Percentiles rank a stretch among this genome's conserved stretches.
These are phyloP conservation scores for Anodontia alba DNA, from an alignment of 2,888 invertebrate species.

Conservation along the genomic window DNA sequence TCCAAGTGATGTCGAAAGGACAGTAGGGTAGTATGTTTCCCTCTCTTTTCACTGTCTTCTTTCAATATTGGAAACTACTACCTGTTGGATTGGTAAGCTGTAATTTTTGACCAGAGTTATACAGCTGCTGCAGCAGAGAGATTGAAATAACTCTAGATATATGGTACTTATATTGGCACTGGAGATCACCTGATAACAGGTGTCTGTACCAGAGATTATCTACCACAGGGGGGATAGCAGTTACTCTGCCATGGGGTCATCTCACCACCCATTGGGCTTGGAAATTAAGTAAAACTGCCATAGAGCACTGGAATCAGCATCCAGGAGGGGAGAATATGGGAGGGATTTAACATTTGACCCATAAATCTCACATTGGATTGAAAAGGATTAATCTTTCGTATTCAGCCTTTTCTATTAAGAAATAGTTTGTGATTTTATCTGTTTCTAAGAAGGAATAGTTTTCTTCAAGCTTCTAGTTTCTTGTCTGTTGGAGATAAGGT, in stretches of 20 bases:
- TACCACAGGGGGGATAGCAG: background rate
- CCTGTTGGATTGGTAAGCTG: background rate
- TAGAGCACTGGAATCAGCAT: background rate
- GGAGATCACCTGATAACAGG: background rate
- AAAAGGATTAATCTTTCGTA: background rate
- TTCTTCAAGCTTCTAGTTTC: background rate
- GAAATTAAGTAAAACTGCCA: background rate
- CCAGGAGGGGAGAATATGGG: background rate
- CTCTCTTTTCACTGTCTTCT: no score
- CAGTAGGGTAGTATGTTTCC: no score
- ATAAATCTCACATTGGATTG: background rate
- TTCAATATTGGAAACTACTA: no score
- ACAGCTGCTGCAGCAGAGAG: background rate
- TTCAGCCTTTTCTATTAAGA: background rate
- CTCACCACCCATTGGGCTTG: background rate
- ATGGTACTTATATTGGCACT: slow-evolving; percentile 1
- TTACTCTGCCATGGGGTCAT: background rate
- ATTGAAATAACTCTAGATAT: background rate
- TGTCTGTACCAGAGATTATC: background rate
- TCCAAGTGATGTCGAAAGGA: no score
- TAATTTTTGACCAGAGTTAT: background rate
- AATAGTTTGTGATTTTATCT: background rate
- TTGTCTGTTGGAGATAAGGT: background rate
- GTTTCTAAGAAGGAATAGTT: background rate
- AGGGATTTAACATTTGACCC: background rate